phyloP scores from a whole-genome alignment of 2,888 invertebrate genomes.

The Hofmannophila pseudospretella region DNA sequence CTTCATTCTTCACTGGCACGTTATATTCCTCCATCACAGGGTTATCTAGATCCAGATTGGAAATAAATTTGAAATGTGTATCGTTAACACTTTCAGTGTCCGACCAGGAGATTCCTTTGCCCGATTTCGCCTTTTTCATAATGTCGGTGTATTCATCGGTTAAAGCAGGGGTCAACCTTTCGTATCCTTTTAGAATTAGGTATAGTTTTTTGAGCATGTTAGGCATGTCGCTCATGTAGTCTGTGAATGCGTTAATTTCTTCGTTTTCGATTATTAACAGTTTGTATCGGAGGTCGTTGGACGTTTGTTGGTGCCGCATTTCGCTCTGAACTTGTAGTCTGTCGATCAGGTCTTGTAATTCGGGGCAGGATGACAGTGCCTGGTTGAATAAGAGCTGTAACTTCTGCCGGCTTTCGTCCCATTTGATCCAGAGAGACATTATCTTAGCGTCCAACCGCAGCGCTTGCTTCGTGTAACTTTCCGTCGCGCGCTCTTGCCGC shows the following conservation, averaged over 20 bases:
- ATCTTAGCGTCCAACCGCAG: constrained; percentile 48
- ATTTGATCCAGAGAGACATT: constrained; percentile 42
- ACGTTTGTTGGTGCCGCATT: constrained; percentile 55
- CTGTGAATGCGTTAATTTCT: constrained; percentile 70
- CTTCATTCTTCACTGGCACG: constrained; percentile 22
- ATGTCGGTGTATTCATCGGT: constrained; percentile 77
- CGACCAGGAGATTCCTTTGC: constrained; percentile 79
- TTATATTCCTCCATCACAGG: constrained; percentile 37
- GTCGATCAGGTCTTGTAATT: constrained; percentile 40
- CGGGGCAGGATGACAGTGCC: constrained; percentile 41
- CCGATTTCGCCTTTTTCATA: constrained; percentile 77
- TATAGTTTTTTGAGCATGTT: constrained; percentile 77
- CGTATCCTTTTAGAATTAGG: constrained; percentile 77
- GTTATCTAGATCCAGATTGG: constrained; percentile 46
- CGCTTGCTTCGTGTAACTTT: constrained; percentile 52
- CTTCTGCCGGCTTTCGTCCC: constrained; percentile 43
- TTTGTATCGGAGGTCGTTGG: constrained; percentile 50
- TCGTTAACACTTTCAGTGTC: constrained; percentile 56
- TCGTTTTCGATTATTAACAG: constrained; percentile 59
- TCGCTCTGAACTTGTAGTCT: constrained; percentile 44
- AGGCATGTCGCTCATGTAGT: constrained; percentile 72
- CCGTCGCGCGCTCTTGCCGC: constrained; percentile 56
- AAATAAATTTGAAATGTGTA: constrained; percentile 49
- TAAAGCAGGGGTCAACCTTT: constrained; percentile 75
- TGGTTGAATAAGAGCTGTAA: constrained; percentile 36